phyloP scores from a whole-genome alignment of 2,888 invertebrate genomes.

The Phaedon cochleariae region DNA sequence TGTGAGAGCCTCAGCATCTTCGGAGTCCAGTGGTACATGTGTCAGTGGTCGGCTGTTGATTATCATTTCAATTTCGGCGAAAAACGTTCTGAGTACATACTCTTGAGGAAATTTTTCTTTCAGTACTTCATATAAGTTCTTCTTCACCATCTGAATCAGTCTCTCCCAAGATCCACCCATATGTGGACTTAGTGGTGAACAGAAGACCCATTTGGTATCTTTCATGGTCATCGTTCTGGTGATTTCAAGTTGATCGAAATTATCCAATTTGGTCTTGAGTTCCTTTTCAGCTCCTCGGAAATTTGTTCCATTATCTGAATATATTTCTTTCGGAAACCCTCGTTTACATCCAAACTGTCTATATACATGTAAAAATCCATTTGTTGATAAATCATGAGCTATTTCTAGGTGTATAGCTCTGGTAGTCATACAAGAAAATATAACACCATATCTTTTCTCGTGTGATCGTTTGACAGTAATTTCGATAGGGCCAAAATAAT shows the following conservation, averaged over 20 bases:
- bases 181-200: background rate
- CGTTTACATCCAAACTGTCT: conserved; percentile 18
- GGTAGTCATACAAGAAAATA: conserved; percentile 19
- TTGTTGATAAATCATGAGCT: conserved; percentile 15
- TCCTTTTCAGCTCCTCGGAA: conserved; percentile 6
- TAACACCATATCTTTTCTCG: conserved; percentile 16
- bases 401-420: conserved; percentile 23
- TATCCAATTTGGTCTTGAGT: background rate
- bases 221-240: background rate
- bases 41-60: conserved; percentile 1
- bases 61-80: background rate
- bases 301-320: conserved; percentile 12
- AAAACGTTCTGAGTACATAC: background rate
- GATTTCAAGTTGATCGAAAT: background rate
- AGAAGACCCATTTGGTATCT: background rate
- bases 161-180: background rate
- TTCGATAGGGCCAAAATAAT: conserved; percentile 27
- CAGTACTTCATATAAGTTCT: background rate
- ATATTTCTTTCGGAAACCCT: conserved; percentile 41
- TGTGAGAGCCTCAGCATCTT: background rate
- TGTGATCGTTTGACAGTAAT: conserved; percentile 1
- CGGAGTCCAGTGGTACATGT: background rate
- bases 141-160: background rate
- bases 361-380: conserved; percentile 13
- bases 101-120: background rate